Conservation (phyloP, 2,888 invertebrate species). For the Alloplasta piceator region DNA sequence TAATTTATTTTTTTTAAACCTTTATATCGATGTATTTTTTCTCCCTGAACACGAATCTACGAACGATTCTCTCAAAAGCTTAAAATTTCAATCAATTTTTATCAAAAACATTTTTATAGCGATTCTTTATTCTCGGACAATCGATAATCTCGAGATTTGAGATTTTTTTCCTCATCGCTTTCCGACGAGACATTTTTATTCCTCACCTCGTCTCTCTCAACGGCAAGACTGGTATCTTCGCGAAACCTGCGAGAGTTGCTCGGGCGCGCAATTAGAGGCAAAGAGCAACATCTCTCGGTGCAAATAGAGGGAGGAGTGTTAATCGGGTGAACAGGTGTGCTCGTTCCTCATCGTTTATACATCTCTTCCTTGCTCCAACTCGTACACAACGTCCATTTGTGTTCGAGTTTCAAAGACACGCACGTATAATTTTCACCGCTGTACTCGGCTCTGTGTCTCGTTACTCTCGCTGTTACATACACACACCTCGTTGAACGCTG, state of each 20-base stretch:
- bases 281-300: slow-evolving; percentile 55
- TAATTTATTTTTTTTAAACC: too few species aligned
- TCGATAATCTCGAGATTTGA: too few species aligned
- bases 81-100: too few species aligned
- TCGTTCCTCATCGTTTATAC: slow-evolving; percentile 47
- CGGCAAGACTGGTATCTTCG: slow-evolving; percentile 3
- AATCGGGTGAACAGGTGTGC: slow-evolving; percentile 76
- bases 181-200: not conserved
- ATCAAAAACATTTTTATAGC: too few species aligned
- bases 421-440: slow-evolving; percentile 40
- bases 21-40: too few species aligned
- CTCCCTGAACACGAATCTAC: too few species aligned
- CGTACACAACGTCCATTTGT: slow-evolving; percentile 30
- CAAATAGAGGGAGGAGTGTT: slow-evolving; percentile 68
- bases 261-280: slow-evolving; percentile 53
- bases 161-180: too few species aligned
- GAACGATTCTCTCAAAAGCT: too few species aligned
- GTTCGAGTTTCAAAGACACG: slow-evolving; percentile 43
- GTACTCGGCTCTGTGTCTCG: slow-evolving; percentile 2
- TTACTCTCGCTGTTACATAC: slow-evolving; percentile 4
- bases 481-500: not conserved
- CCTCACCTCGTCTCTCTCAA: not conserved
- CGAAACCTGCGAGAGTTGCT: slow-evolving; percentile 13
- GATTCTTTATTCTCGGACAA: too few species aligned
- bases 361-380: slow-evolving; percentile 34